Evolutionary conservation across 2,113 vertebrate genomes (phyloP).

Genomic region (Pheucticus melanocephalus): DNA sequence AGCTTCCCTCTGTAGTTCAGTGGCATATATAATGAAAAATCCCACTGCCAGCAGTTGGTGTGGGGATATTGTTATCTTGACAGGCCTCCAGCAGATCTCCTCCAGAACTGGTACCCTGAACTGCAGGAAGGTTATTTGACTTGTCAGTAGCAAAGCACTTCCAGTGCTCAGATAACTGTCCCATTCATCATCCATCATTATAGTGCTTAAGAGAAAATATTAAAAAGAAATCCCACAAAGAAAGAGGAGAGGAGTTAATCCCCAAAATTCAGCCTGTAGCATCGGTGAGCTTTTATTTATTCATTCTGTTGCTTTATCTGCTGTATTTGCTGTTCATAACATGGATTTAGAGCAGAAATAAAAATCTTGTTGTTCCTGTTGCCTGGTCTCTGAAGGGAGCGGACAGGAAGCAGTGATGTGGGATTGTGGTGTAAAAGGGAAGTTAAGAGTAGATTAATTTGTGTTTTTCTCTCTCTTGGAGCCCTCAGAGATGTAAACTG

Average conservation of each 20-base stretch:
- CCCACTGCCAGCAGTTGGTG: background rate
- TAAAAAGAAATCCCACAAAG: background rate
- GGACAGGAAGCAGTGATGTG: background rate
- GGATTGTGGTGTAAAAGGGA: background rate
- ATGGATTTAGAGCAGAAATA: background rate
- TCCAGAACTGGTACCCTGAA: background rate
- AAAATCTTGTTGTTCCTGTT: background rate
- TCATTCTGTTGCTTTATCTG: background rate
- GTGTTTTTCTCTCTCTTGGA: background rate
- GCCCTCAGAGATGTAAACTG: background rate
- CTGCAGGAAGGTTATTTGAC: background rate
- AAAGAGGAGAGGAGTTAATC: background rate
- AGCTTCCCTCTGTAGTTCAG: slow-evolving; percentile 1
- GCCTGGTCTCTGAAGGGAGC: background rate
- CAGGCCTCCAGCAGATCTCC: slow-evolving; percentile 21
- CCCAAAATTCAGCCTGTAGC: background rate
- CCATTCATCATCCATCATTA: slow-evolving; percentile 40
- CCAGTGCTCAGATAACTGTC: slow-evolving; percentile 1
- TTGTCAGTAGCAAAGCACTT: slow-evolving; percentile 38
- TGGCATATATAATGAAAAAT: slow-evolving; percentile 36
- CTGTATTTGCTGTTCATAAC: background rate
- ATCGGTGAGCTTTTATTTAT: background rate
- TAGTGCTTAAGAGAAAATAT: background rate
- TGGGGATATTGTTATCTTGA: slow-evolving; percentile 60
- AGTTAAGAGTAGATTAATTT: background rate